Conservation (phyloP, 1,140 invertebrate species). For the Drosophila obscura region DNA sequence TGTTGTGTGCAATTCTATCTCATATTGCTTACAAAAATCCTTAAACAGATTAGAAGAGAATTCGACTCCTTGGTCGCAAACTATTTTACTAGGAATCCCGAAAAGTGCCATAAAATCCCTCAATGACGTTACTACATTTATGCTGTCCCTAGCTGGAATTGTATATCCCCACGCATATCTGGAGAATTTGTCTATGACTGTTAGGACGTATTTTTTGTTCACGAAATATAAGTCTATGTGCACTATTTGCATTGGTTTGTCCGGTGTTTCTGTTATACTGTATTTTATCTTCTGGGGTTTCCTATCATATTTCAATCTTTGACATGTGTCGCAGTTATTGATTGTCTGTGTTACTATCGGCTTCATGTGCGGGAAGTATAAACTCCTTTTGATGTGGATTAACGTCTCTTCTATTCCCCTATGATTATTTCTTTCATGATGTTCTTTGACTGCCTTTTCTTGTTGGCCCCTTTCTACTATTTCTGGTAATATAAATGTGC, state of each 20-base stretch:
- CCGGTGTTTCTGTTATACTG: slow-evolving; percentile 51
- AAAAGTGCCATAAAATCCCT: slow-evolving; percentile 37
- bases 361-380: slow-evolving; percentile 4
- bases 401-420: slow-evolving; percentile 5
- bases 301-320: slow-evolving; percentile 70
- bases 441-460: neutral
- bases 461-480: neutral
- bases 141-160: slow-evolving; percentile 30
- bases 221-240: slow-evolving; percentile 64
- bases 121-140: slow-evolving; percentile 40
- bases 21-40: neutral
- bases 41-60: neutral
- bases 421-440: neutral
- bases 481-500: neutral
- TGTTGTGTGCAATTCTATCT: neutral
- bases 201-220: slow-evolving; percentile 46
- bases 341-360: slow-evolving; percentile 19
- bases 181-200: slow-evolving; percentile 71
- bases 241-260: slow-evolving; percentile 64
- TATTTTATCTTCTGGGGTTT: slow-evolving; percentile 57
- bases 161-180: slow-evolving; percentile 63
- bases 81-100: neutral
- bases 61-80: neutral
- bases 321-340: slow-evolving; percentile 49
- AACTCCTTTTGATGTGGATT: neutral